Base-by-base conservation (phyloP, 2,888 invertebrate genomes). In the Drosophila paramelanica region DNA sequence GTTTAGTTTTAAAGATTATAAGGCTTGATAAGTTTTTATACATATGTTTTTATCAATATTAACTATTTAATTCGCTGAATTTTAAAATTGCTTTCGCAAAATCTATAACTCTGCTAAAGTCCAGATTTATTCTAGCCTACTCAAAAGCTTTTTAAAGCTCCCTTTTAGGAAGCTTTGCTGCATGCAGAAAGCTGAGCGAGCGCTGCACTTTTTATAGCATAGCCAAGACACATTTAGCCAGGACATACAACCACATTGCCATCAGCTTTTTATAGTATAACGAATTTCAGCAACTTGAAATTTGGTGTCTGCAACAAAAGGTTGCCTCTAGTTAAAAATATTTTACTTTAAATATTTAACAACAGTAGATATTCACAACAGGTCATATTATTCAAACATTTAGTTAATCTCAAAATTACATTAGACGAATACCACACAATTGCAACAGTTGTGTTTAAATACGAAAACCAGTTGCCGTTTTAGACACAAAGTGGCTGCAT, bases 381-480 rank as follows among this genome's bases (percentile, higher is more conserved):
- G 14, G 1, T 66, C 47, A 8, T 59, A 17, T 50, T 56, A 49
- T 33, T 38, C 6, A 20, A 51, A n/a, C n/a, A n/a, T 7, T 43
- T 42, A 20, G 6, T 39, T 41, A 43, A 41, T 52, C 10, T 17
- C 10, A 36, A 56, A 41, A 52, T 41, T 13, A n/a, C 47, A 45
- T 49, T 56, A 52, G 20, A 33, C 27, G 42, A 58, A 66, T 45
- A 23, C n/a, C 41, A 52, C 13, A 49, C 50, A 69, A 68, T 79
- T 52, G 66, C 69, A 60, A 74, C 77, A 79, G 69, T 71, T 83
- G 72, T 45, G 20, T 14, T 17, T 68, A 25, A 59, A 25, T 17
- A 39, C 20, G 14, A 27, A 7, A 78, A 82, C 71, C 72, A 81
- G 74, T 77, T 79, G 77, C 74, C 56, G 31, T 59, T 61, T 77